Evolutionary conservation across 2,888 invertebrate genomes (phyloP), one percentile per base, ranked within the genome.

Genomic region (Caenorhabditis parvicauda): DNA sequence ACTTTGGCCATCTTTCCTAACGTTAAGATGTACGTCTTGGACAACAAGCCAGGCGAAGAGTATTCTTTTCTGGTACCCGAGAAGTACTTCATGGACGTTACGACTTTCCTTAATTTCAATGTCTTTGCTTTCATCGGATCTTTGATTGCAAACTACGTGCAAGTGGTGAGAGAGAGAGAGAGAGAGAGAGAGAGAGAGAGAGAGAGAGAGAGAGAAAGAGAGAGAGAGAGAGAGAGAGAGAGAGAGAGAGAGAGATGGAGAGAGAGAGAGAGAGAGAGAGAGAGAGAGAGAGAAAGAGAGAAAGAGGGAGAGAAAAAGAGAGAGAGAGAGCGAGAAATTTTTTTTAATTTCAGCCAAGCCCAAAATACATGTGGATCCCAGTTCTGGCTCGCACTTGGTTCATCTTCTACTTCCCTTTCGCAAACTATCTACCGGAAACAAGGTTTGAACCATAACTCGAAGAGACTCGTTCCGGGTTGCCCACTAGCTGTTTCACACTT

Each of bases 91-190:
- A 54, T 46, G 35, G 54, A 55, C 37, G 43, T 95, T 21, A 89
- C 90, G 32, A 93, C 93, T 81, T 98, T 91, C 83, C 84, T 98
- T 54, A 91, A 90, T 6, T 98, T 98, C 84, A 98, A 96, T 82
- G 76, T 91, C 0, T 90, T 87, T 63, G 95, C 96, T 2, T 90
- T 92, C 88, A 73, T 95, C 27, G 98, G 98, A 21, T 94, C 91
- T 81, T 86, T 89, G 65, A 83, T 90, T 0, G 90, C 95, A 1
- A 89, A 58, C 29, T 54, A 47, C 24, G 22, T 55, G 19, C 51
- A 54, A 45, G 51, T 52, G 21, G 62, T 62, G 39, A 57, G 57
- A n/a, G n/a, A n/a, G n/a, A n/a, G n/a, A n/a, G n/a, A n/a, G n/a
- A n/a, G n/a, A n/a, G n/a, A n/a, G n/a, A n/a, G n/a, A n/a, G n/a